Evolutionary conservation across 2,113 vertebrate genomes (phyloP), one percentile per base, ranked within the genome.

Genomic region (Kryptolebias marmoratus): DNA sequence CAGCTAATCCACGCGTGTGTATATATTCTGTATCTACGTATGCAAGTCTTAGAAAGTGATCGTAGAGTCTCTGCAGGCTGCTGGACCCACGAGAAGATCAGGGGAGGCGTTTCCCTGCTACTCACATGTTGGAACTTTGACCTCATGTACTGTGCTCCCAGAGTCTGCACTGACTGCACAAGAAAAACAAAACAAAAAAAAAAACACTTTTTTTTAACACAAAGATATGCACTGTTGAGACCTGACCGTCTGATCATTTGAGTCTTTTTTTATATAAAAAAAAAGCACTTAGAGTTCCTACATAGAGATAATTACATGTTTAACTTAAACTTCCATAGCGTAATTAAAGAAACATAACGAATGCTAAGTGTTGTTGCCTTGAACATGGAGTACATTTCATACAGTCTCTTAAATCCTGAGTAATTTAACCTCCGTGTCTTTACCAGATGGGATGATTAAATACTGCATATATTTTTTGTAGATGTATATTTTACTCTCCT

Each of bases 381-480:
- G 71, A 80, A 61, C 48, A 68, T 67, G 22, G 72, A 77, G 39
- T 67, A 71, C 60, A 87, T 68, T 74, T 77, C 52, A 68, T 73
- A 74, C 77, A 84, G 75, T 87, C 73, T 71, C 50, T 75, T 73
- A 52, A 86, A 69, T 64, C 62, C 15, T 64, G 65, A 77, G 67
- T 56, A 79, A 61, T 66, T 80, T 69, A 79, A 79, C 78, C 15
- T 80, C 69, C 70, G 77, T 83, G 69, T 79, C 68, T 62, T 13
- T 76, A 85, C 79, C 30, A 77, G 80, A 82, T 80, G 64, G 42
- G 71, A 89, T 88, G 62, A 50, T 5, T 42, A 80, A 82, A 89
- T 82, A 73, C 71, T 89, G 83, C 58, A 67, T 88, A 28, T 54
- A 89, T 92, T 90, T 92, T 92, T 91, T 89, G 82, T 86, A 90